A percentile compares a stretch with the other conserved stretches of the same genome.
phyloP scores from a whole-genome alignment of 2,888 invertebrate species.

The Andrena fulva region DNA sequence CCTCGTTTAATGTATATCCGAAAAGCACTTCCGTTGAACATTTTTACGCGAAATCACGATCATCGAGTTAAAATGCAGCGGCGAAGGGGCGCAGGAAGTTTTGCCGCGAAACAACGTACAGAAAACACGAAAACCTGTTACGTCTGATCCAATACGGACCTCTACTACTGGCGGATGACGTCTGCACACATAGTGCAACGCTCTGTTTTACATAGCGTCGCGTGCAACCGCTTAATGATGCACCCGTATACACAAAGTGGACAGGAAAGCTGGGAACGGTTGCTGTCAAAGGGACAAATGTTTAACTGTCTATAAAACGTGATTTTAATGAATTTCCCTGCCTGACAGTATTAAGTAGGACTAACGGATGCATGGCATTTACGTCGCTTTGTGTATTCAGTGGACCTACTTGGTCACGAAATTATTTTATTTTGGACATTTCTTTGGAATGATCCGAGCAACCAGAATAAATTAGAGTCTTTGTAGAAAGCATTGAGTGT shows the following conservation, averaged over 20 bases:
- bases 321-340: not conserved
- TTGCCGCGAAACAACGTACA: slow-evolving; percentile 38
- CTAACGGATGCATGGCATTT: too few relatives aligned
- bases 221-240: slow-evolving; percentile 16
- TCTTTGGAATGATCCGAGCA: too few relatives aligned
- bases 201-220: not conserved
- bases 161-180: slow-evolving; percentile 27
- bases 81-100: slow-evolving; percentile 31
- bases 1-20: slow-evolving; percentile 50
- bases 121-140: slow-evolving; percentile 45
- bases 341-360: too few relatives aligned
- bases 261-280: not conserved
- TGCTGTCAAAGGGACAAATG: not conserved
- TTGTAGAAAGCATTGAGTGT: too few relatives aligned
- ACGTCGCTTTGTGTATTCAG: too few relatives aligned
- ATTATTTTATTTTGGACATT: too few relatives aligned
- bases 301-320: not conserved
- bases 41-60: slow-evolving; percentile 42
- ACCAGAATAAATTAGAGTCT: too few relatives aligned
- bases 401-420: too few relatives aligned
- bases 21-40: slow-evolving; percentile 33
- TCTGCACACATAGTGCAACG: slow-evolving; percentile 25
- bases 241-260: not conserved
- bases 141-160: slow-evolving; percentile 36
- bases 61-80: slow-evolving; percentile 39